A percentile compares a stretch with the other conserved stretches of the same genome.
Evolutionary conservation across 1,140 invertebrate species (phyloP).

Genomic region (Capitella teleta): DNA sequence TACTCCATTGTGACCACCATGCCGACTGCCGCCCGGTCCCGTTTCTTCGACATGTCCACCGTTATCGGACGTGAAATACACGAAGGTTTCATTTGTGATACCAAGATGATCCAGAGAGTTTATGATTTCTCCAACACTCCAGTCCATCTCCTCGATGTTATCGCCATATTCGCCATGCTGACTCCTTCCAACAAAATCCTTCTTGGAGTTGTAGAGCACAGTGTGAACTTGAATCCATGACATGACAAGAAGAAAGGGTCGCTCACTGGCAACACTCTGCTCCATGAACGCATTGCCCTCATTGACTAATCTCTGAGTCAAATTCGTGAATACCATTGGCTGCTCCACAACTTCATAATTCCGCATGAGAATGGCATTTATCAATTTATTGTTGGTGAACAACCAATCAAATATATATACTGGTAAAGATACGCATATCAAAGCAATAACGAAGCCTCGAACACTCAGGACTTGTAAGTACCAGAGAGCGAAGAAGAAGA

Average conservation of each 20-base stretch:
- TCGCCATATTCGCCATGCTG: not conserved
- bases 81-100: constrained; percentile 34
- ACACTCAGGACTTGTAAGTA: not conserved
- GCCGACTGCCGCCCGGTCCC: constrained; percentile 21
- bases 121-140: constrained; percentile 30
- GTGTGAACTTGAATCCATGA: not conserved
- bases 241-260: not conserved
- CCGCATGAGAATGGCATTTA: too few relatives aligned
- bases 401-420: too few relatives aligned
- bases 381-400: too few relatives aligned
- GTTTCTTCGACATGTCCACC: constrained; percentile 40
- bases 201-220: not conserved
- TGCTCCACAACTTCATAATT: not conserved
- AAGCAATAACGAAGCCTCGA: too few relatives aligned
- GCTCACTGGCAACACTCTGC: not conserved
- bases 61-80: constrained; percentile 44
- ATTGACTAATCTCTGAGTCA: not conserved
- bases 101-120: constrained; percentile 16
- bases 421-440: too few relatives aligned
- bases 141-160: constrained; percentile 33
- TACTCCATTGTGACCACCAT: constrained; percentile 41
- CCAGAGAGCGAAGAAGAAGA: not conserved
- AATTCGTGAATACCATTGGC: not conserved
- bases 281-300: not conserved
- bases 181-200: not conserved